Evolutionary conservation across 2,113 vertebrate genomes (phyloP), one percentile per base, ranked within the genome.

Genomic region (Crypturellus undulatus): DNA sequence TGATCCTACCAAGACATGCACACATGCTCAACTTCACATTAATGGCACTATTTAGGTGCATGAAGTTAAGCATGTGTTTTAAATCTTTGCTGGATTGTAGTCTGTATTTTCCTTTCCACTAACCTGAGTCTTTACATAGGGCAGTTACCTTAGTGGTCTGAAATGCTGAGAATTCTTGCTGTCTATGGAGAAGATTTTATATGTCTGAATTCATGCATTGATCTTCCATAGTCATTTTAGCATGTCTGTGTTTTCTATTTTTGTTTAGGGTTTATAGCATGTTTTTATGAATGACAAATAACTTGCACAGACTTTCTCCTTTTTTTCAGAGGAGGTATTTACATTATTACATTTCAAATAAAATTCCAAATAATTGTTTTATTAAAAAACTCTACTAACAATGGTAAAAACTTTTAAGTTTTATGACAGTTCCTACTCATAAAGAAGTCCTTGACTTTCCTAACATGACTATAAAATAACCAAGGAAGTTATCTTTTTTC

Each of bases 31-130:
- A 82, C 89, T 92, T 95, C 87, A 91, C 26, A 0, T 89, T 94
- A 94, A 92, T 89, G 87, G 70, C 47, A 69, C 81, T 84, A 25
- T 92, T 93, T 95, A 93, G 70, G 75, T 91, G 81, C 84, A 89
- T 94, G 93, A 87, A 93, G 91, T 92, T 92, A 93, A 84, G 84
- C 93, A 95, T 94, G 87, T 97, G 94, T 93, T 96, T 96, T 93
- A 93, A 91, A 94, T 97, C 81, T 93, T 91, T 76, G 36, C 67
- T 69, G 49, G 58, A 76, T 63, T 72, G 63, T 84, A 49, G 54
- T 73, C 71, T 82, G 2, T 82, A 79, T 96, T 95, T 95, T 92
- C 77, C 86, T 94, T 93, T 92, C 81, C 63, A 70, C 59, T 93
- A 92, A 87, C 67, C 70, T 93, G 91, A 93, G 67, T 49, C 43